These are phyloP conservation scores for Colletes gigas DNA, from an alignment of 1,140 invertebrate species.

Conservation along the genomic window DNA sequence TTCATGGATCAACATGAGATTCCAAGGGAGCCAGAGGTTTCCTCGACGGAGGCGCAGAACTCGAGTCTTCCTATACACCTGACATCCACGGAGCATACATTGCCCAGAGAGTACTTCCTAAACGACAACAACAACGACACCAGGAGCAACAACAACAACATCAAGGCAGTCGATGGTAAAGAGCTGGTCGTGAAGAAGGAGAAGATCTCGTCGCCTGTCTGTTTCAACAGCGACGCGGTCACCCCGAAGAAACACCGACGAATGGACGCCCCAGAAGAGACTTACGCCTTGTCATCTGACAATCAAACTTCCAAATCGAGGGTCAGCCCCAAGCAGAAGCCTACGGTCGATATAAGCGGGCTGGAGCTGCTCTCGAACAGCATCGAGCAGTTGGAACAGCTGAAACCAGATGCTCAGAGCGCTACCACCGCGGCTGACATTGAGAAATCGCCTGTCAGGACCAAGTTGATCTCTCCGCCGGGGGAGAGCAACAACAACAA, in stretches of 20 bases:
- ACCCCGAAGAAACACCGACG: neutral
- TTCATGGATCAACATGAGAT: neutral
- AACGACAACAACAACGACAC: conserved; percentile 60
- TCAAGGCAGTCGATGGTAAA: conserved; percentile 3
- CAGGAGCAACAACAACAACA: conserved; percentile 62
- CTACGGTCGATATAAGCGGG: conserved; percentile 87
- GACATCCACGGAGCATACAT: neutral
- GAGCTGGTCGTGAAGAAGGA: conserved; percentile 41
- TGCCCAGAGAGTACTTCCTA: conserved; percentile 17
- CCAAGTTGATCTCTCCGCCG: conserved; percentile 57
- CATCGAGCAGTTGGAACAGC: conserved; percentile 86
- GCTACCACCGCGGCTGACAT: neutral
- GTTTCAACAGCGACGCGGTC: too few relatives aligned
- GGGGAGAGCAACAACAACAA: conserved; percentile 77
- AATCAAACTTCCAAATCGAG: conserved; percentile 9
- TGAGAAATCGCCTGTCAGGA: conserved; percentile 63
- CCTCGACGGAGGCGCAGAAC: conserved; percentile 1
- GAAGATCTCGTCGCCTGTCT: conserved; percentile 25
- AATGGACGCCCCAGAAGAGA: fast-evolving
- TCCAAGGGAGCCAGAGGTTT: conserved; percentile 10
- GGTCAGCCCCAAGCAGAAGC: conserved; percentile 36
- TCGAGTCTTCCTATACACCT: neutral
- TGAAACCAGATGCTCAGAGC: conserved; percentile 65
- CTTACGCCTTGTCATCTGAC: neutral
- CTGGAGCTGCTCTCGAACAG: conserved; percentile 91